Conservation (phyloP, 2,797 vertebrate genomes). For the Nannoperca obscura region DNA sequence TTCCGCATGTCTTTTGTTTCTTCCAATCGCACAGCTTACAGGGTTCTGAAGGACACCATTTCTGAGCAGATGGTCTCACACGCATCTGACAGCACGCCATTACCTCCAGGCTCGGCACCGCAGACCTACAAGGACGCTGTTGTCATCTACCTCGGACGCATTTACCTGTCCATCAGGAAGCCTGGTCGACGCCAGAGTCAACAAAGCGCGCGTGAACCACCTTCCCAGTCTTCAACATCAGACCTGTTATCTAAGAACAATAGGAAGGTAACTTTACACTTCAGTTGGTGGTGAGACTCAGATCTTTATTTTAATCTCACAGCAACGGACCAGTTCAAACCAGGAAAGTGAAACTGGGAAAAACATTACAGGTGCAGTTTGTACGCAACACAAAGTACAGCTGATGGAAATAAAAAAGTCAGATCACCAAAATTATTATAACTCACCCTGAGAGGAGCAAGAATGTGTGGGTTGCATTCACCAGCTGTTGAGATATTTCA, state of each 20-base stretch:
- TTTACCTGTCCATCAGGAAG: conserved; percentile 72
- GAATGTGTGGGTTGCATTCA: too few relatives aligned
- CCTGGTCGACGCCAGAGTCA: background rate
- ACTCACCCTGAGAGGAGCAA: too few relatives aligned
- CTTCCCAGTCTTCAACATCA: background rate
- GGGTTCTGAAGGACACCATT: conserved; percentile 49
- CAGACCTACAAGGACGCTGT: conserved; percentile 34
- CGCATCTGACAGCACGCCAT: rapidly evolving
- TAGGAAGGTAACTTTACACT: conserved; percentile 42
- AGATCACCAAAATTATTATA: too few relatives aligned
- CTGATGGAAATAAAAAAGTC: too few relatives aligned
- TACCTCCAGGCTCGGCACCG: background rate
- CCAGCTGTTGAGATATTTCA: too few relatives aligned
- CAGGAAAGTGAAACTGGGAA: too few relatives aligned
- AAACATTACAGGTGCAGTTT: background rate
- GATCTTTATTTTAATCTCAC: background rate
- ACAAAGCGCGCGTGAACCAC: background rate
- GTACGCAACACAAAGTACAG: too few relatives aligned
- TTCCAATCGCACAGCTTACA: conserved; percentile 49
- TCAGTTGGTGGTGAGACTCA: background rate
- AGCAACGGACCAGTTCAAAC: background rate
- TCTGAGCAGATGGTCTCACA: background rate
- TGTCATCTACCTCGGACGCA: conserved; percentile 48
- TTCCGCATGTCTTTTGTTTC: conserved; percentile 66
- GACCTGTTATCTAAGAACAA: background rate